These are phyloP conservation scores for Dilophus febrilis DNA, from an alignment of 2,888 invertebrate species.

Conservation along the genomic window DNA sequence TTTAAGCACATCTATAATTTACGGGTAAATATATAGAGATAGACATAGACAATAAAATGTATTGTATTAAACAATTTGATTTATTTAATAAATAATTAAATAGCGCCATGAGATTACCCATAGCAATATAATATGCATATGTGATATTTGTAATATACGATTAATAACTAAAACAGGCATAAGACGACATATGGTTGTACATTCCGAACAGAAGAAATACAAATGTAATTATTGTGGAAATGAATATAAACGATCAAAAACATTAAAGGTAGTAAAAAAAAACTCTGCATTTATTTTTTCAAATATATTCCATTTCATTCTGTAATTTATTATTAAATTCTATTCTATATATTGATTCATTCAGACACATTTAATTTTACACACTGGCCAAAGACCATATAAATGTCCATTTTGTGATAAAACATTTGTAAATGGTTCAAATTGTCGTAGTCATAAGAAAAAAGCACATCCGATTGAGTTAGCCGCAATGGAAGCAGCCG, in stretches of 20 bases:
- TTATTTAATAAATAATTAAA: too few species aligned
- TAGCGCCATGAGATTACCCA: slow-evolving; percentile 30
- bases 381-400: slow-evolving; percentile 27
- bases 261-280: slow-evolving; percentile 13
- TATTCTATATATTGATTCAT: too few species aligned
- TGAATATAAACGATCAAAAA: slow-evolving; percentile 27
- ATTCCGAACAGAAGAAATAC: slow-evolving; percentile 23
- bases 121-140: slow-evolving; percentile 24
- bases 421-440: slow-evolving; percentile 28
- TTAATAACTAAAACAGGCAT: slow-evolving; percentile 32
- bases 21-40: slow-evolving; percentile 16
- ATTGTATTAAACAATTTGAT: background rate
- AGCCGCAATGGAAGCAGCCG: slow-evolving; percentile 26
- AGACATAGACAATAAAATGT: background rate
- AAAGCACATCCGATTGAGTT: slow-evolving; percentile 26
- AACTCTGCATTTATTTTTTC: background rate
- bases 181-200: slow-evolving; percentile 29
- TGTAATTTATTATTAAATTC: too few species aligned
- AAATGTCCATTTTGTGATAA: slow-evolving; percentile 27
- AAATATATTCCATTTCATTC: background rate
- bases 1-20: slow-evolving; percentile 25
- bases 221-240: slow-evolving; percentile 26
- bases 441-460: slow-evolving; percentile 29
- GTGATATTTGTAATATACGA: slow-evolving; percentile 27
- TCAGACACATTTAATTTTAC: slow-evolving; percentile 28